These are phyloP conservation scores for Pollimyrus isidori DNA, from an alignment of 2,113 vertebrate genomes.

Conservation along the genomic window DNA sequence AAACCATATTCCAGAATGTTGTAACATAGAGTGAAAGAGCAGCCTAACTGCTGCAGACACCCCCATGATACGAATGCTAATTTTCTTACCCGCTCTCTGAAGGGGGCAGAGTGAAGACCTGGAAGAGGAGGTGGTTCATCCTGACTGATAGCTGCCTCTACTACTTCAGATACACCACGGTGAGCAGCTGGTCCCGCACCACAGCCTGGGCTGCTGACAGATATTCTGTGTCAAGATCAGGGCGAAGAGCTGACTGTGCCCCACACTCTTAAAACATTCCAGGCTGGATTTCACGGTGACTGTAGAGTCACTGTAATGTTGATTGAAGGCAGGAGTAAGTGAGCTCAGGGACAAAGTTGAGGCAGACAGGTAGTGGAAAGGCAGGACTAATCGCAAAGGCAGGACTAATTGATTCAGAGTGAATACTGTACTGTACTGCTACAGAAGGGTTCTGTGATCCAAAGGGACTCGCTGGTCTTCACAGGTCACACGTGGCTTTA, in stretches of 20 bases:
- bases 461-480: neutral
- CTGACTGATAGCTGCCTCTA: conserved; percentile 67
- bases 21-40: neutral
- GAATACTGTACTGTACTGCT: neutral
- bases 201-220: neutral
- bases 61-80: neutral
- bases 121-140: conserved; percentile 70
- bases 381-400: neutral
- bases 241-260: neutral
- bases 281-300: neutral
- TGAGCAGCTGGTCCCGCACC: conserved; percentile 27
- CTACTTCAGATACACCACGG: conserved; percentile 62
- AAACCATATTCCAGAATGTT: neutral
- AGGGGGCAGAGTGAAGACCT: conserved; percentile 65
- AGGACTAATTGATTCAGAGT: neutral
- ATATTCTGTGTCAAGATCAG: neutral
- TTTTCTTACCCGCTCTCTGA: neutral
- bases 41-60: neutral
- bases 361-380: neutral
- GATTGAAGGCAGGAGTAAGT: neutral
- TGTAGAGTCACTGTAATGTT: neutral
- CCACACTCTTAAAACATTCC: neutral
- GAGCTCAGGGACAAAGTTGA: neutral
- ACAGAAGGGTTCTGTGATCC: neutral
- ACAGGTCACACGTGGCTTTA: neutral